Evolutionary conservation across 2,113 vertebrate genomes (phyloP).

Genomic region (Takifugu bimaculatus): DNA sequence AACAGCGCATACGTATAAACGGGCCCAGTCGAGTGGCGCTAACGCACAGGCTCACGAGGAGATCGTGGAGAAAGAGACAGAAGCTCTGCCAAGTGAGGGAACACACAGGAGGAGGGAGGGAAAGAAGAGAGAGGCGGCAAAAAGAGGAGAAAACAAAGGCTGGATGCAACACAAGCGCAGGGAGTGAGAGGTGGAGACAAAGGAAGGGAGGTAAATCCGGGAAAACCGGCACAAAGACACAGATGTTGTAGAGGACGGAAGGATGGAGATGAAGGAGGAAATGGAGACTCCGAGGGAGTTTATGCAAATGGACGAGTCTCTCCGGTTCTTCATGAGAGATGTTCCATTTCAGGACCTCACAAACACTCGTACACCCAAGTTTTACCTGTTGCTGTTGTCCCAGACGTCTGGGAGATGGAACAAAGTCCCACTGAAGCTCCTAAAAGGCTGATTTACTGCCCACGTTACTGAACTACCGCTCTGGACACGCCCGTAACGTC

Average conservation of each 20-base stretch:
- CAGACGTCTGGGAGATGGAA: too few species aligned
- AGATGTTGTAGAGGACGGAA: conserved; percentile 17
- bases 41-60: conserved; percentile 18
- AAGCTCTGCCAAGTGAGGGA: conserved; percentile 38
- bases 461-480: not conserved
- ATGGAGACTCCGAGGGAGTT: conserved; percentile 9
- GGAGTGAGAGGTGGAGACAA: conserved; percentile 17
- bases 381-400: too few species aligned
- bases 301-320: not conserved
- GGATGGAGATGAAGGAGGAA: conserved; percentile 6
- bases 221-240: conserved; percentile 6
- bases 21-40: conserved; percentile 5
- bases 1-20: too few species aligned
- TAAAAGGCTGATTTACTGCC: not conserved
- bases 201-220: conserved; percentile 29
- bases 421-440: too few species aligned
- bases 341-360: too few species aligned
- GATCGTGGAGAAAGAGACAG: conserved; percentile 27
- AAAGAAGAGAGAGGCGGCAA: conserved; percentile 19
- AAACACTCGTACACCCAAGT: too few species aligned
- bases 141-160: conserved; percentile 6
- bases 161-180: conserved; percentile 23
- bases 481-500: not conserved
- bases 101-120: conserved; percentile 17
- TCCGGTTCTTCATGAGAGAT: too few species aligned